phyloP scores from a whole-genome alignment of 1,140 invertebrate species.

The Bombus breviceps region DNA sequence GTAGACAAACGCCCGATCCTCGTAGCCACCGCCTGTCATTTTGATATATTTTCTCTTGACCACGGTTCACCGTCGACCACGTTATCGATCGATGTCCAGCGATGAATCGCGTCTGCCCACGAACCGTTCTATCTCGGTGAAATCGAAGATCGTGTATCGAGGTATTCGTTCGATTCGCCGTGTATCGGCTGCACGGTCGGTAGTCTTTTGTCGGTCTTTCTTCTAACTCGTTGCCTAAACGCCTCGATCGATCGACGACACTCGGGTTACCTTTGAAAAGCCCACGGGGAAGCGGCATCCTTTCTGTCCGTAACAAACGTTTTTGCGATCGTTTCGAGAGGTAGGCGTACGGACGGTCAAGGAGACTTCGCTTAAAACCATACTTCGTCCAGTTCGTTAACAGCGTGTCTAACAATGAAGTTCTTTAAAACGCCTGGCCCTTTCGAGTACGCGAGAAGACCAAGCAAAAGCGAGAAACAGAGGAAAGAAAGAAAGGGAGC shows the following conservation, averaged over 20 bases:
- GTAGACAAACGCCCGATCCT: background rate
- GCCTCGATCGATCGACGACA: slow-evolving; percentile 1
- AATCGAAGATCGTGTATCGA: slow-evolving; percentile 12
- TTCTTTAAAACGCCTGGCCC: background rate
- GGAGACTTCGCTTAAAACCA: background rate
- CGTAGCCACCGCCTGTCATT: slow-evolving; percentile 37
- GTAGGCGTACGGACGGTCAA: background rate
- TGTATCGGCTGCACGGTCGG: accelerated
- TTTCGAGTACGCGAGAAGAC: too few relatives aligned
- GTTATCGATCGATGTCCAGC: slow-evolving; percentile 46
- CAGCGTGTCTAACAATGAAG: accelerated
- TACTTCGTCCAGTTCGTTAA: background rate
- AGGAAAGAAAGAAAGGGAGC: too few relatives aligned
- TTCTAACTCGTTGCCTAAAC: background rate
- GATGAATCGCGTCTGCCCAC: slow-evolving; percentile 40
- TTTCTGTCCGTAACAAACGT: background rate
- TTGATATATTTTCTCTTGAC: slow-evolving; percentile 37
- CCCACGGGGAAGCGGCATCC: background rate
- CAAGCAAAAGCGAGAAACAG: background rate
- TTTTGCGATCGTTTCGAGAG: background rate
- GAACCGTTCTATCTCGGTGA: background rate
- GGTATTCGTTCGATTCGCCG: background rate
- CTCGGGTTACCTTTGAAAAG: background rate
- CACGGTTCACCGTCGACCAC: slow-evolving; percentile 8
- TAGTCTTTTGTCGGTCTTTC: background rate